Evolutionary conservation across 2,888 invertebrate species (phyloP).

Genomic region (Busseola fusca): DNA sequence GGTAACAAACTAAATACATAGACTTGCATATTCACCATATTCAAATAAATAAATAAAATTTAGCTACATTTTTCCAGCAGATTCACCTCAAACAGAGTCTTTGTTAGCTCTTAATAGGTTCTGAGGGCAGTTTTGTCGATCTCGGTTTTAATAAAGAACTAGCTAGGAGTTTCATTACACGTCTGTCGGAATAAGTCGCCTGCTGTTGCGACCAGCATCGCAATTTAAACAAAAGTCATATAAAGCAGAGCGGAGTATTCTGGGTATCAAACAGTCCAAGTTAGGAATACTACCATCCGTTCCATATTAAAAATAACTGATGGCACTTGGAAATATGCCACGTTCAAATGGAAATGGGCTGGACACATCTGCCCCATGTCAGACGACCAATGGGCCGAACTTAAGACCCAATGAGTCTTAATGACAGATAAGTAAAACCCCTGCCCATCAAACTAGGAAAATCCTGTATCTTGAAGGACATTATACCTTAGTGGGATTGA

Average conservation of each 20-base stretch:
- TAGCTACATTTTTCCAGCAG: slow-evolving; percentile 8
- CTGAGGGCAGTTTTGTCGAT: slow-evolving; percentile 23
- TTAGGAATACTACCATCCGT: neutral
- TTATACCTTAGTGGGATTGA: too few species aligned
- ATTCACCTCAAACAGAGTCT: slow-evolving; percentile 11
- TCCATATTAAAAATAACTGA: neutral
- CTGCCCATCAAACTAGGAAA: too few species aligned
- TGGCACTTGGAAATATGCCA: neutral
- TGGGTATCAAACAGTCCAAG: neutral
- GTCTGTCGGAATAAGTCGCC: slow-evolving; percentile 7
- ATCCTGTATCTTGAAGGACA: too few species aligned
- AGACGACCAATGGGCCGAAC: too few species aligned
- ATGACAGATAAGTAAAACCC: too few species aligned
- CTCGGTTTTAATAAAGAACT: slow-evolving; percentile 51
- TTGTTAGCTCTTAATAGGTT: slow-evolving; percentile 19
- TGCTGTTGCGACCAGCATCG: slow-evolving; percentile 1
- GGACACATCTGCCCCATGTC: too few species aligned
- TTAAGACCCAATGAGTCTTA: too few species aligned
- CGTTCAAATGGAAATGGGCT: too few species aligned
- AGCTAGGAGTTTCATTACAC: slow-evolving; percentile 32
- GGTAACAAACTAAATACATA: neutral
- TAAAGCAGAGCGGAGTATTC: neutral
- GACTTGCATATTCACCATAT: neutral
- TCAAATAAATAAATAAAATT: slow-evolving; percentile 8
- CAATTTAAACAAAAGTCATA: slow-evolving; percentile 6